These are phyloP conservation scores for Chorisops tibialis DNA, from an alignment of 2,888 invertebrate species.

Conservation along the genomic window DNA sequence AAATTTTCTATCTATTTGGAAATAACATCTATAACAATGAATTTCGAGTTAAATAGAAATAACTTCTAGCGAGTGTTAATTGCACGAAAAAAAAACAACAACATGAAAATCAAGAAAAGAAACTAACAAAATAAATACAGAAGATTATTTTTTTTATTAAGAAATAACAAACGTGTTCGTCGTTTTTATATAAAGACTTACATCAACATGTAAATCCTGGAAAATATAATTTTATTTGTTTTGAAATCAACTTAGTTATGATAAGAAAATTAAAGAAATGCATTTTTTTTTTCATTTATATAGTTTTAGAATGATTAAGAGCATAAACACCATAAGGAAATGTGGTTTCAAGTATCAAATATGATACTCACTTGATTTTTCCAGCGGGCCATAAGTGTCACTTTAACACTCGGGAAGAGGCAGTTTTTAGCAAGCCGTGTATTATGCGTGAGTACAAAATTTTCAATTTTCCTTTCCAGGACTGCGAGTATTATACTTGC, in stretches of 20 bases:
- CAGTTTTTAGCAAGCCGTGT: too few species aligned
- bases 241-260: constrained; percentile 40
- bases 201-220: constrained; percentile 61
- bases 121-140: constrained; percentile 12
- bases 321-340: too few species aligned
- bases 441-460: too few species aligned
- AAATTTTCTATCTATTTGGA: background rate
- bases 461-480: too few species aligned
- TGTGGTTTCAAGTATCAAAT: too few species aligned
- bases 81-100: background rate
- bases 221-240: constrained; percentile 45
- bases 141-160: background rate
- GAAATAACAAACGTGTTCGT: constrained; percentile 18
- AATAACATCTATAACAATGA: background rate
- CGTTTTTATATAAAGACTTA: constrained; percentile 49
- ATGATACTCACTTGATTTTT: too few species aligned
- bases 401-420: too few species aligned
- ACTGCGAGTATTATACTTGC: too few species aligned
- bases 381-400: too few species aligned
- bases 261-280: constrained; percentile 38
- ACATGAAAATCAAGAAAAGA: constrained; percentile 19
- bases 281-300: background rate
- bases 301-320: background rate
- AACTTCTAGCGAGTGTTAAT: constrained; percentile 28
- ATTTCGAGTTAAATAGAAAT: background rate